Evolutionary conservation across 2,888 invertebrate genomes (phyloP), one percentile per base, ranked within the genome.

Genomic region (Sphecodes monilicornis): DNA sequence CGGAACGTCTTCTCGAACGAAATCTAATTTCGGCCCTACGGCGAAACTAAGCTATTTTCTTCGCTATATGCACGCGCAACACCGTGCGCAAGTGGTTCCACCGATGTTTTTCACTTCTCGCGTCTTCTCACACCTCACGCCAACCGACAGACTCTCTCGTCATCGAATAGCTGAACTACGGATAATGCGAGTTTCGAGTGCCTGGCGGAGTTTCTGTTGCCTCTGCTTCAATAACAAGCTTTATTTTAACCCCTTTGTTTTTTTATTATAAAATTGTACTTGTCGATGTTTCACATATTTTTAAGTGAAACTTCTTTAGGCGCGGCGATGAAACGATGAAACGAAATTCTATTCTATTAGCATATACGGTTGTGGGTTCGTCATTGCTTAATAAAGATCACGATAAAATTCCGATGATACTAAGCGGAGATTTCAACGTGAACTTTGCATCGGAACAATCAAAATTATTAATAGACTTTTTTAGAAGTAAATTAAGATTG

Each of bases 1-100:
- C 86, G 90, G 89, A 92, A 92, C 89, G 91, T 92, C 90, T 92
- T 90, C 89, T 87, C 89, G 90, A 91, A 92, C 90, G 90, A 91
- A 93, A 93, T 93, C 92, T 92, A 92, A 93, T 93, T 92, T 93
- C 88, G 86, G 82, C 87, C 85, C 88, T 80, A 86, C 76, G 87
- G 78, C 85, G 89, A 91, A 92, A 92, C 92, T 90, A 91, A 91
- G 92, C 92, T 91, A 92, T 93, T 92, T 92, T 91, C 90, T 80
- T 86, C 87, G 86, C 87, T 90, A 91, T 90, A 91, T 90, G 88
- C 91, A 90, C 78, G 88, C 86, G 84, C 85, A 80, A 76, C 85
- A 74, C 82, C 78, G 76, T 60, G 82, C 82, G 68, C 86, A 76
- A 80, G 66, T 75, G 82, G 82, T 81, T 84, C n/a, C 70, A 32